Evolutionary conservation across 2,797 vertebrate genomes (phyloP).

Genomic region (Sebastes umbrosus): DNA sequence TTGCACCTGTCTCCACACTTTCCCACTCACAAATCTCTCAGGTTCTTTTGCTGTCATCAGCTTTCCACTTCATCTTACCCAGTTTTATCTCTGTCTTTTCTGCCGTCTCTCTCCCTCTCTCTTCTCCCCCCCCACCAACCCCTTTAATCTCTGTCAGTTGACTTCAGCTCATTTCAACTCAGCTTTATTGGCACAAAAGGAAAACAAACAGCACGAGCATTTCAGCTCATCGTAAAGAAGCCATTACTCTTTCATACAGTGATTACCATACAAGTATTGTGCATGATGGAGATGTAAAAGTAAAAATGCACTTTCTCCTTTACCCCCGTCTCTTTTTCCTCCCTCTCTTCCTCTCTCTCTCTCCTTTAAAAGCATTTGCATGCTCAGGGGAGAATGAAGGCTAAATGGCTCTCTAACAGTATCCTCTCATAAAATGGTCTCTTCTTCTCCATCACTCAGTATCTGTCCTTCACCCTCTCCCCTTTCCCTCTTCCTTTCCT

Average conservation of each 20-base stretch:
- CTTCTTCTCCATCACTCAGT: conserved; percentile 41
- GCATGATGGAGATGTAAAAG: conserved; percentile 11
- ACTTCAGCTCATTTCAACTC: conserved; percentile 11
- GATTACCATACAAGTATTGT: conserved; percentile 6
- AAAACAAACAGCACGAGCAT: conserved; percentile 4
- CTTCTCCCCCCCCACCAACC: neutral
- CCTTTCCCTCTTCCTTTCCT: neutral
- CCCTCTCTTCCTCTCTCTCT: neutral
- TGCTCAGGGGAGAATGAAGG: conserved; percentile 56
- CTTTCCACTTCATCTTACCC: neutral
- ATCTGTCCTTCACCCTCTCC: conserved; percentile 23
- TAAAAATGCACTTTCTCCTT: conserved; percentile 14
- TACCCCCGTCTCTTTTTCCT: neutral
- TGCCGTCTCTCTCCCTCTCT: neutral
- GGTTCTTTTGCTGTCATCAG: conserved; percentile 20
- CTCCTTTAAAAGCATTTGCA: conserved; percentile 66
- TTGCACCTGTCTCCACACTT: conserved; percentile 35
- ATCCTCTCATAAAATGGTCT: conserved; percentile 52
- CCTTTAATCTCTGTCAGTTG: conserved; percentile 13
- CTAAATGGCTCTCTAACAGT: conserved; percentile 55
- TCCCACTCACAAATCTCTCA: conserved; percentile 30
- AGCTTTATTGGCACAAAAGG: neutral
- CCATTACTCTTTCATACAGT: conserved; percentile 3
- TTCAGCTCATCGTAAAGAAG: neutral
- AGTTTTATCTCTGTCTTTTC: neutral